Evolutionary conservation across 2,888 invertebrate species (phyloP), one percentile per base, ranked within the genome.

Genomic region (Colostygia pectinataria): DNA sequence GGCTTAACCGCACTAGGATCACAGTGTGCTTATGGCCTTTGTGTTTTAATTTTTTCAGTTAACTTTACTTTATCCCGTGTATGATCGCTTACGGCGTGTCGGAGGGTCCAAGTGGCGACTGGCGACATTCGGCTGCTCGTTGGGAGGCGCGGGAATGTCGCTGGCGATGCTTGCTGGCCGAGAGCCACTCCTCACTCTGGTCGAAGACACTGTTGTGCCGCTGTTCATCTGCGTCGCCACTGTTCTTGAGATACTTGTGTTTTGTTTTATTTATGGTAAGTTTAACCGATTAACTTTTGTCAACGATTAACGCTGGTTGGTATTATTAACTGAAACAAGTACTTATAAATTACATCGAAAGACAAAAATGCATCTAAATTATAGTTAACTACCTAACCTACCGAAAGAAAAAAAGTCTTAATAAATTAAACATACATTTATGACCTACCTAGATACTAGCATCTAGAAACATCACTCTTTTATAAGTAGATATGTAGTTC

Each of bases 221-320:
- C 42, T 80, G 2, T 65, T 89, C 1, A 53, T 76, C 40, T 68
- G 65, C 39, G 2, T 77, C 2, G 66, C 80, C 0, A 79, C 81
- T 1, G 49, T 75, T 0, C 32, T 80, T 0, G 89, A 90, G 49
- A 68, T 84, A 37, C 48, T 71, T 7, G 79, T 79, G 0, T 83
- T 89, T 47, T 63, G 80, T 1, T 77, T 80, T 39, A 72, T 88
- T 46, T 89, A 89, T 47, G 89, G 89, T 88, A 59, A 51, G 59
- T 14, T 8, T 3, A 18, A 3, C 4, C 18, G 4, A n/a, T n/a
- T n/a, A n/a, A n/a, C n/a, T n/a, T n/a, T n/a, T n/a, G n/a, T n/a
- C n/a, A n/a, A n/a, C n/a, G n/a, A n/a, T n/a, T n/a, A n/a, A n/a
- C n/a, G n/a, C n/a, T n/a, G n/a, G n/a, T n/a, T n/a, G n/a, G n/a